Conservation (phyloP, 2,113 vertebrate genomes). For the Sceloporus undulatus region DNA sequence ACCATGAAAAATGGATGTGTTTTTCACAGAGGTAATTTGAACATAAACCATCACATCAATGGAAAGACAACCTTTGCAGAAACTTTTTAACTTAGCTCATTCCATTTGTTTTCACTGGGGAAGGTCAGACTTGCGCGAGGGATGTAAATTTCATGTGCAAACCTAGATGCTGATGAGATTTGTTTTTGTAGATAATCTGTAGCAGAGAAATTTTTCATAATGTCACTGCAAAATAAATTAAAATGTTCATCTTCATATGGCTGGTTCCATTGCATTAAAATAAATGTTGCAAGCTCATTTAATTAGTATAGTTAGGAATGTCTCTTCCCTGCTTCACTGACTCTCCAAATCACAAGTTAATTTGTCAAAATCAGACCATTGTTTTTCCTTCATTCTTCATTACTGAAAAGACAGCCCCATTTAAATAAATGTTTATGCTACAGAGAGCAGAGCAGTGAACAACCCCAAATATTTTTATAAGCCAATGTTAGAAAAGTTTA, state of each 20-base stretch:
- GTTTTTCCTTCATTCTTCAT: constrained; percentile 92
- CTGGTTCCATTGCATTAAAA: constrained; percentile 91
- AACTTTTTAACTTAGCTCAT: constrained; percentile 81
- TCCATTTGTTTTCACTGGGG: constrained; percentile 78
- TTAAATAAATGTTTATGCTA: constrained; percentile 92
- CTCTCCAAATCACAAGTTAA: constrained; percentile 92
- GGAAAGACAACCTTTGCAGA: constrained; percentile 82
- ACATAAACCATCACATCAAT: constrained; percentile 79
- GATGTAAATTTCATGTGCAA: constrained; percentile 83
- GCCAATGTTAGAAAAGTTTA: constrained; percentile 76
- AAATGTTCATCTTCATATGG: constrained; percentile 92
- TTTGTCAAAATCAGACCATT: constrained; percentile 92
- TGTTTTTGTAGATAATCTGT: constrained; percentile 87
- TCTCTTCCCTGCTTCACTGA: constrained; percentile 88
- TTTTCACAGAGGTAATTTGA: constrained; percentile 83
- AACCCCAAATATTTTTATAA: constrained; percentile 86
- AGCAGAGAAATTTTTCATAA: constrained; percentile 88
- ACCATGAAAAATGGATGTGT: constrained; percentile 84
- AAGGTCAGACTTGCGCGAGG: constrained; percentile 81
- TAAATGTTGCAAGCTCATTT: constrained; percentile 92
- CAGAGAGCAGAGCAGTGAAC: constrained; percentile 83
- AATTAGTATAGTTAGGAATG: constrained; percentile 92
- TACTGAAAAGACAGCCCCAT: constrained; percentile 86
- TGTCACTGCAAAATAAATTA: constrained; percentile 90
- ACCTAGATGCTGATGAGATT: constrained; percentile 87